Evolutionary conservation across 2,797 vertebrate species (phyloP).

Genomic region (Malurus leucopterus): DNA sequence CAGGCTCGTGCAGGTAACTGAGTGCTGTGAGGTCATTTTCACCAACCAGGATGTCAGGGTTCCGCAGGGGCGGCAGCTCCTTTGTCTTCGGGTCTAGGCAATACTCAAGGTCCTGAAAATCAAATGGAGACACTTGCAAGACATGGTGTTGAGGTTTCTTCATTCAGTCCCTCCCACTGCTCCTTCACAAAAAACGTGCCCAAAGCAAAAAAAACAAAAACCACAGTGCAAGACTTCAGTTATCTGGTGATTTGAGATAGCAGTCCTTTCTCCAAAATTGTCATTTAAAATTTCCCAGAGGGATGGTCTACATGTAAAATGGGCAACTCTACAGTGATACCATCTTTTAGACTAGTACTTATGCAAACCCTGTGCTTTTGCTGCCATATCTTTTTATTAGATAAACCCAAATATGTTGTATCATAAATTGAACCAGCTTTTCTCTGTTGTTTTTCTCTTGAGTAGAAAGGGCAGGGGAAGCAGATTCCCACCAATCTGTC

Average conservation of each 20-base stretch:
- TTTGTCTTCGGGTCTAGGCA: constrained; percentile 87
- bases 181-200: neutral
- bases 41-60: constrained; percentile 96
- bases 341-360: neutral
- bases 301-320: neutral
- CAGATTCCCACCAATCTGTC: neutral
- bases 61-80: constrained; percentile 91
- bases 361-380: neutral
- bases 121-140: neutral
- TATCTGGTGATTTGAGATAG: neutral
- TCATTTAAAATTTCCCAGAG: neutral
- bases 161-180: neutral
- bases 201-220: neutral
- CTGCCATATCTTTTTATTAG: neutral
- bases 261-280: neutral
- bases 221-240: neutral
- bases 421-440: neutral
- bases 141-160: neutral
- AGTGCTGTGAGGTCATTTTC: constrained; percentile 98
- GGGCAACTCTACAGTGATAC: neutral
- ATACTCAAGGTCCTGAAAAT: constrained; percentile 84
- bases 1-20: constrained; percentile 96
- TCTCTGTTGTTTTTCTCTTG: neutral
- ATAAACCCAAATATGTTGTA: fast-evolving
- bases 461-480: neutral